A percentile compares a stretch with the other conserved stretches of the same genome.
Evolutionary conservation across 2,888 invertebrate species (phyloP).

Genomic region (Pheosia gnoma): DNA sequence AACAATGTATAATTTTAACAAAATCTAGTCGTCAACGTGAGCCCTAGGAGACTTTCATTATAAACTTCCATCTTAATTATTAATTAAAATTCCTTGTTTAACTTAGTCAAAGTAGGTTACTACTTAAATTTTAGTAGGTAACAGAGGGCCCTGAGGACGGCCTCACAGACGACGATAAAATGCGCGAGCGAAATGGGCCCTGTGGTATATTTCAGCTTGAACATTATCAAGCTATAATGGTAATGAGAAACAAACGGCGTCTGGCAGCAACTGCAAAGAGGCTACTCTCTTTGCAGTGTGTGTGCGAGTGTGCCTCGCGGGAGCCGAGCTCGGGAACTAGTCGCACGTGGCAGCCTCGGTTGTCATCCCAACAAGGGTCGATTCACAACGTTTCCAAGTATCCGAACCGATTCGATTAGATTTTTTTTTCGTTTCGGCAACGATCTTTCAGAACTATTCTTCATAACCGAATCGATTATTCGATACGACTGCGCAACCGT

Average conservation of each 20-base stretch:
- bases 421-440: too few relatives aligned
- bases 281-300: too few relatives aligned
- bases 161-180: conserved; percentile 19
- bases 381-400: too few relatives aligned
- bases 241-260: conserved; percentile 1
- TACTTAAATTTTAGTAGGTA: conserved; percentile 21
- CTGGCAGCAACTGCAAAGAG: not conserved
- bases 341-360: too few relatives aligned
- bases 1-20: not conserved
- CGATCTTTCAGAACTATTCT: too few relatives aligned
- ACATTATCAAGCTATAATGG: not conserved
- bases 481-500: too few relatives aligned
- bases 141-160: conserved; percentile 9
- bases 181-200: not conserved
- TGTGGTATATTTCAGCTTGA: not conserved
- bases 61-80: conserved; percentile 14
- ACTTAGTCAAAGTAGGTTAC: conserved; percentile 26
- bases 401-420: too few relatives aligned
- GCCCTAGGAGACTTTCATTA: not conserved
- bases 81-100: conserved; percentile 23
- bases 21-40: not conserved
- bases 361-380: too few relatives aligned
- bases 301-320: too few relatives aligned
- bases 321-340: too few relatives aligned
- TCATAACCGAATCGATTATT: too few relatives aligned